Evolutionary conservation across 2,797 vertebrate species (phyloP).

Genomic region (Coranthus polyacanthus): DNA sequence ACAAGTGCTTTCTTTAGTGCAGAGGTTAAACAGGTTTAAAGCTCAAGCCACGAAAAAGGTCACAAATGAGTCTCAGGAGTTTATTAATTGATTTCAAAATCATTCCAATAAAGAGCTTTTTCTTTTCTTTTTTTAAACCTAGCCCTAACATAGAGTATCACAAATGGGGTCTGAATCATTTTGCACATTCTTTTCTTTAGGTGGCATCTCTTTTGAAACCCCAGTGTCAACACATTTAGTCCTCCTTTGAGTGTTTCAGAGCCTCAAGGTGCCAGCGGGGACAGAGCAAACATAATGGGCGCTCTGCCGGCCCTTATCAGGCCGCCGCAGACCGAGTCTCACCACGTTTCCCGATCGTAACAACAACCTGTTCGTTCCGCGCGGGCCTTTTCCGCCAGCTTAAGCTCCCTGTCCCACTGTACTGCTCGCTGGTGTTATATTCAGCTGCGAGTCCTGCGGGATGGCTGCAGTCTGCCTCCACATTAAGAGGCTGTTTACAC

Average conservation of each 20-base stretch:
- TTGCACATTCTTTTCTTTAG: constrained; percentile 12
- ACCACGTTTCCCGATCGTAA: constrained; percentile 28
- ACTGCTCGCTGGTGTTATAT: constrained; percentile 36
- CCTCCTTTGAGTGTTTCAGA: constrained; percentile 28
- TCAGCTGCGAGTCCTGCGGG: constrained; percentile 54
- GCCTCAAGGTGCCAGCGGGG: constrained; percentile 30
- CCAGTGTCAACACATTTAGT: constrained; percentile 27
- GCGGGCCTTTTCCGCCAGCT: constrained; percentile 29
- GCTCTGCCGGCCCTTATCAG: constrained; percentile 68
- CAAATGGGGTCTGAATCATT: not conserved
- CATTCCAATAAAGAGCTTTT: no score
- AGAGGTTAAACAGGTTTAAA: no score
- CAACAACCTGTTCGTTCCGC: constrained; percentile 56
- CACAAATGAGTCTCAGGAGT: no score
- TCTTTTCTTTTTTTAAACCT: no score
- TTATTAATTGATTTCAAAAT: no score
- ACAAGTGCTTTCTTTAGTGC: no score
- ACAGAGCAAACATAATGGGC: constrained; percentile 50
- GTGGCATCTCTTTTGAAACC: constrained; percentile 27
- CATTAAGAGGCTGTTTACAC: constrained; percentile 58
- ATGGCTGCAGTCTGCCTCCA: constrained; percentile 46
- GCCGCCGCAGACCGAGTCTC: constrained; percentile 46
- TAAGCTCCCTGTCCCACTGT: constrained; percentile 44
- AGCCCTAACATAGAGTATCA: not conserved
- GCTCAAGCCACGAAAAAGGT: no score